phyloP scores from a whole-genome alignment of 2,888 invertebrate species.

The Bombyx huttoni region DNA sequence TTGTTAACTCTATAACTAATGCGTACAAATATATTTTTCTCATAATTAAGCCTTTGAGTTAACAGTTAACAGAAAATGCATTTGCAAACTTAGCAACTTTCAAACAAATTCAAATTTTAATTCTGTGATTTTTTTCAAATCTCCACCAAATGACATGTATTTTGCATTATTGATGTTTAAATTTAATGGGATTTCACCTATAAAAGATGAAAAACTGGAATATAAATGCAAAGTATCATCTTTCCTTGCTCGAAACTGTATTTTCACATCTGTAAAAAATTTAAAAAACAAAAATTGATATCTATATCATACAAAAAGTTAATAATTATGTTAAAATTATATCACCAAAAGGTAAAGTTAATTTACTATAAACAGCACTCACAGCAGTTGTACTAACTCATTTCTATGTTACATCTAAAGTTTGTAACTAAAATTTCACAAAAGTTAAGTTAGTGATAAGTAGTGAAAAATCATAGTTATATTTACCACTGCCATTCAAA shows the following conservation, averaged over 20 bases:
- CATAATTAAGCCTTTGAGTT: neutral
- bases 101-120: conserved; percentile 25
- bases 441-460: too few species aligned
- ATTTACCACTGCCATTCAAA: conserved; percentile 13
- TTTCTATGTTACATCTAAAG: neutral
- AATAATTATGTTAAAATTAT: too few species aligned
- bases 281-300: conserved; percentile 1
- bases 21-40: too few species aligned
- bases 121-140: conserved; percentile 25
- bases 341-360: too few species aligned
- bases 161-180: conserved; percentile 30
- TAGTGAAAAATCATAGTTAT: neutral
- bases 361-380: neutral
- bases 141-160: conserved; percentile 32
- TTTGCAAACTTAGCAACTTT: conserved; percentile 15
- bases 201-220: conserved; percentile 17
- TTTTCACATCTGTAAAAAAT: conserved; percentile 17
- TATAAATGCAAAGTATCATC: conserved; percentile 9
- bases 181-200: conserved; percentile 20
- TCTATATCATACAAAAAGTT: too few species aligned
- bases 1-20: too few species aligned
- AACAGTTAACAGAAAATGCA: neutral
- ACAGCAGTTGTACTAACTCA: neutral
- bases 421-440: neutral
- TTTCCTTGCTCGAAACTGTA: conserved; percentile 16